These are phyloP conservation scores for Sphenodon punctatus DNA, from an alignment of 2,797 vertebrate genomes.

Conservation along the genomic window DNA sequence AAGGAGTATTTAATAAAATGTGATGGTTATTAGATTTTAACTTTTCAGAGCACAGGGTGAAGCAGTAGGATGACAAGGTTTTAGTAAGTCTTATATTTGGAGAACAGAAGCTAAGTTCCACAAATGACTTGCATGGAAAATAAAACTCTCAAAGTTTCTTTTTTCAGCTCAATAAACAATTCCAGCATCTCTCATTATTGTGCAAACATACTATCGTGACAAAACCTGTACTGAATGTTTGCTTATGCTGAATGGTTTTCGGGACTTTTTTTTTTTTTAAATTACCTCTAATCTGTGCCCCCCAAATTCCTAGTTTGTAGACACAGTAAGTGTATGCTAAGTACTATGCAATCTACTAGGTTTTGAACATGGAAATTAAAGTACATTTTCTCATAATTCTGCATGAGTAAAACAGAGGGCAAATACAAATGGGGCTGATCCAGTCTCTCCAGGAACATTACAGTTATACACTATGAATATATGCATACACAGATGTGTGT, in stretches of 20 bases:
- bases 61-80: neutral
- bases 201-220: neutral
- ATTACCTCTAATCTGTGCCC: neutral
- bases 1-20: neutral
- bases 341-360: neutral
- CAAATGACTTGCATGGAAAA: neutral
- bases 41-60: neutral
- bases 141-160: neutral
- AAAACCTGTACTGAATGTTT: too few relatives aligned
- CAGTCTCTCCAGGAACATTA: too few relatives aligned
- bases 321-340: rapidly evolving
- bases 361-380: too few relatives aligned
- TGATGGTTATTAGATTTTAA: rapidly evolving
- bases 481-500: too few relatives aligned
- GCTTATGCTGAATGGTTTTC: too few relatives aligned
- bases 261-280: too few relatives aligned
- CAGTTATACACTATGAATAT: too few relatives aligned
- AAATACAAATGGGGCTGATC: too few relatives aligned
- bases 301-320: neutral
- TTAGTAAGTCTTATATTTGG: neutral
- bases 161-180: neutral
- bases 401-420: too few relatives aligned
- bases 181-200: neutral
- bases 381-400: too few relatives aligned
- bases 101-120: neutral